A percentile compares a stretch with the other conserved stretches of the same genome.
Evolutionary conservation across 2,888 invertebrate genomes (phyloP).

Genomic region (Pterobdella sp.): DNA sequence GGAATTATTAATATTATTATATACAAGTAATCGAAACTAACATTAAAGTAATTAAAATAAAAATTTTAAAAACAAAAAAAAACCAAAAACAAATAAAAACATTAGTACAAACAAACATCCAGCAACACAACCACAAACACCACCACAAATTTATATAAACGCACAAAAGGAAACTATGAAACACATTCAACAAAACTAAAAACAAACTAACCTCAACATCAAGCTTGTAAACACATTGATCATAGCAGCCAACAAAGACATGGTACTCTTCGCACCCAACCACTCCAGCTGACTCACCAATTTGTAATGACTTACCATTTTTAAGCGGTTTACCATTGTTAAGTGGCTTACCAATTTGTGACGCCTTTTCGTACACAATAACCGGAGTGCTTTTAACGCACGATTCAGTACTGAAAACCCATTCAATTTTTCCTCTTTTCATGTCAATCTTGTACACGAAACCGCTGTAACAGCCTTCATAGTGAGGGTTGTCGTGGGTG

Average conservation of each 20-base stretch:
- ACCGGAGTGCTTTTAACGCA: conserved; percentile 63
- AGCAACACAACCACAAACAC: not conserved
- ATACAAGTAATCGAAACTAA: not conserved
- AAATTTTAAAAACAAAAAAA: too few species aligned
- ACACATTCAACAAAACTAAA: not conserved
- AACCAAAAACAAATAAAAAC: too few species aligned
- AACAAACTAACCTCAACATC: conserved; percentile 54
- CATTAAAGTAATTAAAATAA: too few species aligned
- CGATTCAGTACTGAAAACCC: conserved; percentile 60
- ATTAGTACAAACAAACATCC: not conserved
- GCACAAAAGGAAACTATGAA: too few species aligned
- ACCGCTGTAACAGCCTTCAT: conserved; percentile 66
- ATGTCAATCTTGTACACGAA: conserved; percentile 62
- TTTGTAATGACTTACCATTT: too few species aligned
- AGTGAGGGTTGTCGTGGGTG: too few species aligned
- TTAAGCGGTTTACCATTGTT: too few species aligned
- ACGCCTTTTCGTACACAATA: conserved; percentile 52
- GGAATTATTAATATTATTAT: not conserved
- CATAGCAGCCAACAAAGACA: conserved; percentile 66
- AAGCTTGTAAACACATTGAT: conserved; percentile 61
- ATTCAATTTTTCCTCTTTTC: conserved; percentile 56
- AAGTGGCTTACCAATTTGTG: too few species aligned
- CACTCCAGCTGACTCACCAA: too few species aligned
- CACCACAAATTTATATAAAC: too few species aligned
- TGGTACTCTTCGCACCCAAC: conserved; percentile 41